These are phyloP conservation scores for Galemys pyrenaicus DNA, from an alignment of 2,113 vertebrate species.

Conservation along the genomic window DNA sequence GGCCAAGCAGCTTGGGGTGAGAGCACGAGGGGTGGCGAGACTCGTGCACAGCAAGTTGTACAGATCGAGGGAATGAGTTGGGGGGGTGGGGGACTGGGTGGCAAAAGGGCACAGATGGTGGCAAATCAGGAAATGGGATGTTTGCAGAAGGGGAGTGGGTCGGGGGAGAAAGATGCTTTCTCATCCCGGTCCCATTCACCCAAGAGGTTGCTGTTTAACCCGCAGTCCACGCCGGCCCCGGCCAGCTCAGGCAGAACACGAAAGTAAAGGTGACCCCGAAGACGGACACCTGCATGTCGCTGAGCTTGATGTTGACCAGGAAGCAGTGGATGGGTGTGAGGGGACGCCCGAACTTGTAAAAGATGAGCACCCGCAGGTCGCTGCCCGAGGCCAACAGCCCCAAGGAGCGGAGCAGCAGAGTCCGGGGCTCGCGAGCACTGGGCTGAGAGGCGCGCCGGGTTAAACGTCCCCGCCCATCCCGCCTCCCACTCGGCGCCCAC, in stretches of 20 bases:
- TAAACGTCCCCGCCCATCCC: constrained; percentile 58
- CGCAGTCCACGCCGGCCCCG: constrained; percentile 90
- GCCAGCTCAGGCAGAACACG: constrained; percentile 91
- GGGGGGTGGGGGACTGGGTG: rapidly evolving
- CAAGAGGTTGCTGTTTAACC: constrained; percentile 93
- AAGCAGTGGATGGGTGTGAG: constrained; percentile 91
- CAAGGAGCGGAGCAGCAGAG: constrained; percentile 89
- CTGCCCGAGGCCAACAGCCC: constrained; percentile 91
- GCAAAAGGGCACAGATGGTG: not conserved
- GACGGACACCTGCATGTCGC: constrained; percentile 90
- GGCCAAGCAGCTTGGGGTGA: rapidly evolving
- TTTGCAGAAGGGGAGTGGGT: not conserved
- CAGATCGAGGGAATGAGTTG: not conserved
- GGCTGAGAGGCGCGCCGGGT: constrained; percentile 83
- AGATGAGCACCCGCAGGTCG: constrained; percentile 91
- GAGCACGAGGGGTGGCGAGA: rapidly evolving
- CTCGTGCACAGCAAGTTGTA: rapidly evolving
- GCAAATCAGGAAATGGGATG: not conserved
- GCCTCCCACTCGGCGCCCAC: not conserved
- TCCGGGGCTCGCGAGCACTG: constrained; percentile 90
- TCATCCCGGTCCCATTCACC: constrained; percentile 86
- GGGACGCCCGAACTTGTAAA: constrained; percentile 90
- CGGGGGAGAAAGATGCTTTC: not conserved
- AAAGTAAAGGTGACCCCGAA: constrained; percentile 91
- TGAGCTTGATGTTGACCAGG: constrained; percentile 91